Percentiles rank a stretch among this genome's conserved stretches.
phyloP scores from a whole-genome alignment of 2,113 vertebrate genomes.

The Cygnus atratus region DNA sequence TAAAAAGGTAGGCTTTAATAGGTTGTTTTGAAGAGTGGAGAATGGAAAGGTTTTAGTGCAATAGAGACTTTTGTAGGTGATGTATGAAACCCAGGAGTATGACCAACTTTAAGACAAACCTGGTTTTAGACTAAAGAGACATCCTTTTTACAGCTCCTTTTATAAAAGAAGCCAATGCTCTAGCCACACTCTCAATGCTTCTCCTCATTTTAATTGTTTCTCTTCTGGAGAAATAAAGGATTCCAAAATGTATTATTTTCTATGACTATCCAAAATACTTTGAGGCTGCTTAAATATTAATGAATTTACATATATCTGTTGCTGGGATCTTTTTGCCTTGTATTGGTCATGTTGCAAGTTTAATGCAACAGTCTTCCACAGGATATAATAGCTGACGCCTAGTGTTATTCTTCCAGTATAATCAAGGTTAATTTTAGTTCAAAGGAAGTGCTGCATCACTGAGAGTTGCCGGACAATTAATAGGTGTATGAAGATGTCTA shows the following conservation, averaged over 20 bases:
- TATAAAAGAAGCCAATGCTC: neutral
- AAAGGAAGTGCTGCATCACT: neutral
- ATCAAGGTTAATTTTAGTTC: neutral
- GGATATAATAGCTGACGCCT: neutral
- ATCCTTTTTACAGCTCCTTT: neutral
- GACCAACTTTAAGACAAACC: neutral
- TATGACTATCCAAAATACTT: neutral
- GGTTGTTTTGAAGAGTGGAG: neutral
- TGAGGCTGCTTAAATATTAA: neutral
- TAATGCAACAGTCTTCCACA: neutral
- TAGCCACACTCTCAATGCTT: neutral
- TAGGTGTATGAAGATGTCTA: neutral
- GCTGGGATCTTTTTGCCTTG: neutral
- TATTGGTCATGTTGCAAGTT: neutral
- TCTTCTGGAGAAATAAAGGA: neutral
- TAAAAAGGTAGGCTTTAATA: constrained; percentile 28
- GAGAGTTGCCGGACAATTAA: neutral
- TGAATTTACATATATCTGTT: neutral
- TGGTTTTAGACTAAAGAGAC: neutral
- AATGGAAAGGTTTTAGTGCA: constrained; percentile 5
- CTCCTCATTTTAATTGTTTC: neutral
- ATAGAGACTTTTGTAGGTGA: neutral
- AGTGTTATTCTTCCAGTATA: neutral
- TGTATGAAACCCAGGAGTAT: neutral
- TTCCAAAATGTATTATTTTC: neutral